A percentile compares a stretch with the other conserved stretches of the same genome.
phyloP scores from a whole-genome alignment of 2,797 vertebrate genomes.

The Synaphobranchus kaupii region DNA sequence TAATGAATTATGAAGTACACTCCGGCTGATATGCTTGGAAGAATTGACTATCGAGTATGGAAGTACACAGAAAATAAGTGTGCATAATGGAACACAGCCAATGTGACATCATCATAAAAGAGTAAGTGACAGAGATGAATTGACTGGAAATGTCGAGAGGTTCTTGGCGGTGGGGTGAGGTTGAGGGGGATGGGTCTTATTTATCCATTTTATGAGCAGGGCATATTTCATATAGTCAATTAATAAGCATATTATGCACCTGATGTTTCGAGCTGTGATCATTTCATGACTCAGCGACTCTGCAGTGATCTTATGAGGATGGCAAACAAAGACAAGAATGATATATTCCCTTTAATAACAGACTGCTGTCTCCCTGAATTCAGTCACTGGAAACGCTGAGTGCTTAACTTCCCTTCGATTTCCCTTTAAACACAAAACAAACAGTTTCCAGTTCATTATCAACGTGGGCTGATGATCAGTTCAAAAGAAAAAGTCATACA shows the following conservation, averaged over 20 bases:
- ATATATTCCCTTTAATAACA: background rate
- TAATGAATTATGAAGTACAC: too few relatives aligned
- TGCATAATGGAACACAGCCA: too few relatives aligned
- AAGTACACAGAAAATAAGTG: too few relatives aligned
- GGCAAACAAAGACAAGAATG: background rate
- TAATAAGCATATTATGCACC: background rate
- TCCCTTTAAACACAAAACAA: background rate
- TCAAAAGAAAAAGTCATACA: background rate
- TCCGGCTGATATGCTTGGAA: too few relatives aligned
- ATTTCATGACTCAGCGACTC: background rate
- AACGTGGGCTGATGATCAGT: background rate
- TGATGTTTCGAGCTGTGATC: background rate
- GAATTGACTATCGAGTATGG: too few relatives aligned
- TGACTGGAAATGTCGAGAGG: background rate
- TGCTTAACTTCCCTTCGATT: background rate
- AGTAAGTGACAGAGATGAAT: background rate
- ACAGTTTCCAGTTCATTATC: background rate
- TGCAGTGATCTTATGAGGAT: background rate
- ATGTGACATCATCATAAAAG: background rate
- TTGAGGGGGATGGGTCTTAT: too few relatives aligned
- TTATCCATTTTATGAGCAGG: background rate
- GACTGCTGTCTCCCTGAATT: background rate
- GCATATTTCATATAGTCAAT: background rate
- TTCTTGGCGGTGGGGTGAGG: background rate
- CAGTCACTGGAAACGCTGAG: background rate